Conservation (phyloP, 2,888 invertebrate species). For the Salpingus planirostris region DNA sequence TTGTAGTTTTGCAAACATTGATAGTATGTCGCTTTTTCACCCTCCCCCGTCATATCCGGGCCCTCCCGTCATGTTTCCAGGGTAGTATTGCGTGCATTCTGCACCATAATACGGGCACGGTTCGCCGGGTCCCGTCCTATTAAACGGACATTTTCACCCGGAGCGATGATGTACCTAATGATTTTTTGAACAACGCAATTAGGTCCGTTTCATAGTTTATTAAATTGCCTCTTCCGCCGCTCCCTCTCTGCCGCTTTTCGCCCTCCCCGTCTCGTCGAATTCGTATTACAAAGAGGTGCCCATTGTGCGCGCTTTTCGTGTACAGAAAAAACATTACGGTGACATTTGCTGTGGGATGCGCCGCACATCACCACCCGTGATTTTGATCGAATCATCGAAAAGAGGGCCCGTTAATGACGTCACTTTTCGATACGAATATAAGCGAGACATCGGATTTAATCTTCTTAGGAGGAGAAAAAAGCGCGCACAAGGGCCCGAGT, state of each 20-base stretch:
- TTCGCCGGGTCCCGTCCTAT: slow-evolving; percentile 14
- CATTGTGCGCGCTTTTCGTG: no score
- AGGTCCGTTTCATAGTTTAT: slow-evolving; percentile 41
- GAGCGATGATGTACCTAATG: slow-evolving; percentile 40
- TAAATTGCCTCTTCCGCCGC: no score
- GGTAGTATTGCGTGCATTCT: no score
- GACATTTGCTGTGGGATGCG: slow-evolving; percentile 33
- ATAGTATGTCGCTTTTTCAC: slow-evolving; percentile 34
- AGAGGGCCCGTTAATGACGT: neutral
- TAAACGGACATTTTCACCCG: slow-evolving; percentile 36
- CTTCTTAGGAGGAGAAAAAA: slow-evolving; percentile 14
- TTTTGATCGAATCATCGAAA: slow-evolving; percentile 8
- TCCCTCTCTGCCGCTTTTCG: no score
- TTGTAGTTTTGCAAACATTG: slow-evolving; percentile 39
- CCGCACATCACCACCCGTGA: no score
- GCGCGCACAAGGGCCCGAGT: slow-evolving; percentile 7
- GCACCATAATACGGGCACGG: no score
- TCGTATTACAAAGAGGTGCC: no score
- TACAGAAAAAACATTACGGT: slow-evolving; percentile 33
- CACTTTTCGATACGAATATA: neutral
- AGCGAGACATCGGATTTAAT: slow-evolving; percentile 10
- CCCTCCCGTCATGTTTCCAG: no score
- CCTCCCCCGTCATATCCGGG: no score
- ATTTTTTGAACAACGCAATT: slow-evolving; percentile 42
- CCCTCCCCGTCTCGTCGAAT: no score